Percentiles rank a stretch among this genome's conserved stretches.
phyloP scores from a whole-genome alignment of 2,797 vertebrate genomes.

The Gobionotothen gibberifrons region DNA sequence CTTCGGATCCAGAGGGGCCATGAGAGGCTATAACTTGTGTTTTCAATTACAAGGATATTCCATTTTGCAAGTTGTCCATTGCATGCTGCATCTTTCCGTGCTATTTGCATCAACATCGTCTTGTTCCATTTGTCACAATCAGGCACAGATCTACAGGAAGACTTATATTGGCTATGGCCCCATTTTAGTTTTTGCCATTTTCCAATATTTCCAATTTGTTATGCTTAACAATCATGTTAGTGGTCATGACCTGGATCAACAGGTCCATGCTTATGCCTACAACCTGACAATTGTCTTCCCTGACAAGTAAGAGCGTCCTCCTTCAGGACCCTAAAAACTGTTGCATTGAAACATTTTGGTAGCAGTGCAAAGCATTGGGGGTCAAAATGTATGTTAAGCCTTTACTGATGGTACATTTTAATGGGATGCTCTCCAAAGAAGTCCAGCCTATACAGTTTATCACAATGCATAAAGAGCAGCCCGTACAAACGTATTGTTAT shows the following conservation, averaged over 20 bases:
- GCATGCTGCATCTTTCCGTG: slow-evolving; percentile 48
- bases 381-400: background rate
- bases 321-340: background rate
- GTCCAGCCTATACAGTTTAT: slow-evolving; percentile 21
- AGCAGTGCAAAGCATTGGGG: background rate
- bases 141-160: slow-evolving; percentile 25
- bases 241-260: background rate
- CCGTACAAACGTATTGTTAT: slow-evolving; percentile 41
- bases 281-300: background rate
- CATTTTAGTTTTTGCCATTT: slow-evolving; percentile 8
- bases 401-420: slow-evolving; percentile 28
- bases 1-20: slow-evolving; percentile 52
- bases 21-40: slow-evolving; percentile 70
- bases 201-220: background rate
- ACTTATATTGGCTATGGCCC: slow-evolving; percentile 4
- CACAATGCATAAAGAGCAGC: slow-evolving; percentile 24
- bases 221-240: background rate
- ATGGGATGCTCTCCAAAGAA: slow-evolving; percentile 4
- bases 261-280: background rate
- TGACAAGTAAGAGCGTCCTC: background rate
- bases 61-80: slow-evolving; percentile 59
- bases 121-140: slow-evolving; percentile 61
- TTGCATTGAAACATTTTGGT: background rate
- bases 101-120: slow-evolving; percentile 57
- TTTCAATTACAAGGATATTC: slow-evolving; percentile 78